Conservation (phyloP, 2,797 vertebrate species). For the Vipera latastei region DNA sequence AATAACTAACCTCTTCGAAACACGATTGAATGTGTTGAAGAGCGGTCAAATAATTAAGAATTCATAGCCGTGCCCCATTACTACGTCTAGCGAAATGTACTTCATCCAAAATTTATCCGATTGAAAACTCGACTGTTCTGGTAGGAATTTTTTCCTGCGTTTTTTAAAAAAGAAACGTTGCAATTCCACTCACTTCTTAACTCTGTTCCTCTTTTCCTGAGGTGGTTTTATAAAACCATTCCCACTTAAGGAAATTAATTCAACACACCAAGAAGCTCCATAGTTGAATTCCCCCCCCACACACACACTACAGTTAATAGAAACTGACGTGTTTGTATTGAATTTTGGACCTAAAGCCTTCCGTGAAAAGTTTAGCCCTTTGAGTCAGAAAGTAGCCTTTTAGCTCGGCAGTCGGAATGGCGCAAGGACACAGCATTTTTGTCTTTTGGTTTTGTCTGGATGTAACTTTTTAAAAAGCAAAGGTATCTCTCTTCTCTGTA, state of each 20-base stretch:
- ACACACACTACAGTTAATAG: background rate
- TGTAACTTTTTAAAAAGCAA: constrained; percentile 45
- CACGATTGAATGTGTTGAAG: background rate
- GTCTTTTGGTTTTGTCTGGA: constrained; percentile 27
- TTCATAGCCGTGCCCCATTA: background rate
- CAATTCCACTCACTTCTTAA: background rate
- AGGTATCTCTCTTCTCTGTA: constrained; percentile 55
- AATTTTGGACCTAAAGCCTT: constrained; percentile 8
- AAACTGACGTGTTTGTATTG: background rate
- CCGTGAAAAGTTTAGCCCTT: background rate
- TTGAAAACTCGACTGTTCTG: background rate
- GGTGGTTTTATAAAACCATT: constrained; percentile 2
- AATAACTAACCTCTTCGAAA: background rate
- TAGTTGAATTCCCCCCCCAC: too few relatives aligned
- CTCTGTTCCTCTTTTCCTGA: background rate
- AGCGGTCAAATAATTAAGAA: background rate
- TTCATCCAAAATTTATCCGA: background rate
- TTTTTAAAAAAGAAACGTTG: background rate
- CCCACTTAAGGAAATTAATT: background rate
- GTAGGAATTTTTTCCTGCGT: background rate
- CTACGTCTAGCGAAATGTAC: background rate
- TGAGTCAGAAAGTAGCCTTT: constrained; percentile 13
- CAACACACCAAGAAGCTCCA: background rate
- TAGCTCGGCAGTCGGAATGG: background rate
- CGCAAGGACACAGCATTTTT: background rate